Evolutionary conservation across 2,113 vertebrate genomes (phyloP), one percentile per base, ranked within the genome.

Genomic region (Zapus hudsonius): DNA sequence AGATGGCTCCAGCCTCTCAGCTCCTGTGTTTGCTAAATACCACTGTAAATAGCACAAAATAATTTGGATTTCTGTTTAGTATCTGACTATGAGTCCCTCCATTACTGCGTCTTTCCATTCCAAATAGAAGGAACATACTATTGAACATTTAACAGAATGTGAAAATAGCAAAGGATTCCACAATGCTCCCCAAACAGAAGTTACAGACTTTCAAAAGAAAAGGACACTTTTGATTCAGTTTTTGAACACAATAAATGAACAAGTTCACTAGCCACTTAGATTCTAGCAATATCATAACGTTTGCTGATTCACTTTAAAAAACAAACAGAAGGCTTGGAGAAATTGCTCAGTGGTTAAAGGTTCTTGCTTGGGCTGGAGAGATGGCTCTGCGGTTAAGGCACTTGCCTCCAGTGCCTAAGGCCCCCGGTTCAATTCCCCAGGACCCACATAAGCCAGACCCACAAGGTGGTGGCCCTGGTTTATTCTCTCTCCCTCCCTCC

Each of bases 161-260:
- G 84, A 94, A 84, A 52, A 84, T 29, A 84, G 11, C 69, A 42
- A 19, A 94, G 80, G 92, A 74, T 69, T 67, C 52, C n/a, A 84
- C 55, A 69, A 55, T 19, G 22, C n/a, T 89, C 74, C 59, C 74
- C 55, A 82, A 91, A 2, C 87, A 76, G 78, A 91, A 82, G 63
- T 73, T 87, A 79, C 67, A 89, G 57, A 44, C 75, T 93, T 76
- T 85, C n/a, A 29, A 47, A 85, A 66, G 55, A 83, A 79, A 38
- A 33, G 88, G 25, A 94, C 27, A 84, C 17, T 63, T 36, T 79
- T 40, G 25, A 84, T 95, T 86, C 83, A 84, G 42, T 84, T 89
- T 94, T 63, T 93, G n/a, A 91, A 81, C 36, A 72, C n/a, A 74
- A 85, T 69, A 90, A 90, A 91, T 61, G n/a, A 13, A 61, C 64